Conservation (phyloP, 2,797 vertebrate genomes). For the Coracias cyanogaster region DNA sequence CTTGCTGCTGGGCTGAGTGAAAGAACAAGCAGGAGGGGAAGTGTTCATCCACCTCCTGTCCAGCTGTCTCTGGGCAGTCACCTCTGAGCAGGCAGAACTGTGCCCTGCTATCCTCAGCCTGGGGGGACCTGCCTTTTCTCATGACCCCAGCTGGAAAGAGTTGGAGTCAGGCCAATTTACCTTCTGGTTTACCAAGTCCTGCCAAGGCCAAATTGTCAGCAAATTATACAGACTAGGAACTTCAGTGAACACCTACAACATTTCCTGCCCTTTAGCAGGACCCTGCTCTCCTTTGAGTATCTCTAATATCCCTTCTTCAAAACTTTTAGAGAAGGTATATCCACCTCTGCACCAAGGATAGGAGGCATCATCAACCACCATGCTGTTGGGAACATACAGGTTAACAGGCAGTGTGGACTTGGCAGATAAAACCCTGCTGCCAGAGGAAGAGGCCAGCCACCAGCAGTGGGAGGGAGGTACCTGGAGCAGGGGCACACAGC, state of each 20-base stretch:
- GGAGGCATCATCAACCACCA: neutral
- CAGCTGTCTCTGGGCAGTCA: neutral
- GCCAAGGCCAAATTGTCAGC: neutral
- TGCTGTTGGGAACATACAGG: neutral
- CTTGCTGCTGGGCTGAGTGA: neutral
- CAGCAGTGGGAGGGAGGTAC: accelerated
- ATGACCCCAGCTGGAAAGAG: neutral
- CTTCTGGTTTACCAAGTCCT: neutral
- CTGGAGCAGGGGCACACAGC: neutral
- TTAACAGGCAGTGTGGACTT: neutral
- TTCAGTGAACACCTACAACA: neutral
- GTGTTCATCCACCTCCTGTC: neutral
- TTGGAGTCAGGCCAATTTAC: neutral
- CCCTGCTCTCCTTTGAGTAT: neutral
- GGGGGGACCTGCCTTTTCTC: neutral
- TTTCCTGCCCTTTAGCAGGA: neutral
- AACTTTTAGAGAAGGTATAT: neutral
- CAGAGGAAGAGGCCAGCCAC: neutral
- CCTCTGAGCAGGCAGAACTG: neutral
- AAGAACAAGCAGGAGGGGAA: neutral
- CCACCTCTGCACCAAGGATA: neutral
- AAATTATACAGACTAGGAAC: neutral
- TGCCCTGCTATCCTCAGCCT: neutral
- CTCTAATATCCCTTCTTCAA: neutral
- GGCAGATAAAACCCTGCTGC: neutral